Percentiles rank a stretch among this genome's conserved stretches.
These are phyloP conservation scores for Coccyzus lansbergi DNA, from an alignment of 2,797 vertebrate genomes.

Conservation along the genomic window DNA sequence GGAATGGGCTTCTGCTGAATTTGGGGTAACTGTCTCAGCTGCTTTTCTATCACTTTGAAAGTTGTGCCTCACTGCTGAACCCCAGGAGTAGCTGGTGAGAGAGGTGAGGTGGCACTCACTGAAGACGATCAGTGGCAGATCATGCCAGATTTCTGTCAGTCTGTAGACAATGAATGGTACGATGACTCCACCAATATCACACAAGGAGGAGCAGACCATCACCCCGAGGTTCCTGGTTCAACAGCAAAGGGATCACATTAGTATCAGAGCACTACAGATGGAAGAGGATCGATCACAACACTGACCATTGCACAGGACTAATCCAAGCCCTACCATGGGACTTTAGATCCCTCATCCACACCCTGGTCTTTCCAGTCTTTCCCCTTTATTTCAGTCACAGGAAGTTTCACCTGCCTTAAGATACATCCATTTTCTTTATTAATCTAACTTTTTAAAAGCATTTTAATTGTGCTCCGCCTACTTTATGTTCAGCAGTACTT, in stretches of 20 bases:
- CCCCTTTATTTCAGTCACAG: not conserved
- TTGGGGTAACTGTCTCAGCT: not conserved
- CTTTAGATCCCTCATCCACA: not conserved
- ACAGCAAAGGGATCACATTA: not conserved
- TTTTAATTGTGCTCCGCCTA: not conserved
- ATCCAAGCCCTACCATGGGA: not conserved
- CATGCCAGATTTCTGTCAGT: constrained; percentile 85
- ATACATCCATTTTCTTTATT: not conserved
- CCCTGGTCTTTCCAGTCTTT: not conserved
- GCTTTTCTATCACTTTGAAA: not conserved
- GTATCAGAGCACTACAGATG: not conserved
- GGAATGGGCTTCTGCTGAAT: not conserved
- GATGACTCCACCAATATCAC: constrained; percentile 88
- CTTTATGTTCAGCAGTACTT: not conserved
- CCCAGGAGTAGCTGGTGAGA: accelerated
- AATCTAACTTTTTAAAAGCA: not conserved
- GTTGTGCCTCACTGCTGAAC: not conserved
- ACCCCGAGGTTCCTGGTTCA: constrained; percentile 86
- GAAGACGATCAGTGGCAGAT: constrained; percentile 91
- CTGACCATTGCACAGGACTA: not conserved
- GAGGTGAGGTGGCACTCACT: constrained; percentile 74
- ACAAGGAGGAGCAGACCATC: constrained; percentile 89
- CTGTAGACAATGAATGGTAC: constrained; percentile 91
- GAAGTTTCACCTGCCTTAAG: not conserved
- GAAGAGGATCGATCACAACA: not conserved